Evolutionary conservation across 64 coral and sea anemone species (phyloP), one percentile per base, ranked within the genome.

Genomic region (Catalaphyllia jardinei): DNA sequence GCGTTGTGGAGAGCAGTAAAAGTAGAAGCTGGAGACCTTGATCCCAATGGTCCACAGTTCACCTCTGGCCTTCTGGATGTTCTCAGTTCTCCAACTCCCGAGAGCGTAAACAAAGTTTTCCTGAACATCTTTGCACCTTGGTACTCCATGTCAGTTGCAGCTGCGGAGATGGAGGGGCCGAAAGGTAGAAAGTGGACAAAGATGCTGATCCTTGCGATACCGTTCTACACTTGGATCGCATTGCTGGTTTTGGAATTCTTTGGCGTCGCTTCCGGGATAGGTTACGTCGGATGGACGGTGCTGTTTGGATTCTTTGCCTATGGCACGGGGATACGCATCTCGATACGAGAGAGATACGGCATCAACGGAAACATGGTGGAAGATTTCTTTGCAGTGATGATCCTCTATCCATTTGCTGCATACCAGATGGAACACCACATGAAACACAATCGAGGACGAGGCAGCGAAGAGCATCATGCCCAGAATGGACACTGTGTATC

Each of bases 1-100:
- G 55, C 87, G 3, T 27, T 94, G 18, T 94, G 93, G 93, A 83
- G 93, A 60, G 52, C 71, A 0, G 50, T 94, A 3, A 89, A 94
- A 60, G 79, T 94, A 12, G 93, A 94, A 72, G 73, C 57, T 12
- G 93, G 93, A 20, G 93, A 94, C 62, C n/a, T 89, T 52, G 93
- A 94, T 79, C 35, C 74, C 1, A 77, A 87, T 38, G 79, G 88
- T 12, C 87, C 79, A 31, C 60, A 85, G 15, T 94, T 86, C 29
- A 89, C 78, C 18, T 77, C 64, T 27, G 31, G 88, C 15, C 72
- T 94, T 4, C 16, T 90, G 18, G 81, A 89, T 77, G 79, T 78
- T 2, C 16, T 75, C 5, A 76, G 49, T 14, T 20, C 11, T 4
- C 71, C 69, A 10, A 73, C 29, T 55, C 4, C 17, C n/a, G 31